These are phyloP conservation scores for Agapornis canus DNA, from an alignment of 2,797 vertebrate genomes.

Conservation along the genomic window DNA sequence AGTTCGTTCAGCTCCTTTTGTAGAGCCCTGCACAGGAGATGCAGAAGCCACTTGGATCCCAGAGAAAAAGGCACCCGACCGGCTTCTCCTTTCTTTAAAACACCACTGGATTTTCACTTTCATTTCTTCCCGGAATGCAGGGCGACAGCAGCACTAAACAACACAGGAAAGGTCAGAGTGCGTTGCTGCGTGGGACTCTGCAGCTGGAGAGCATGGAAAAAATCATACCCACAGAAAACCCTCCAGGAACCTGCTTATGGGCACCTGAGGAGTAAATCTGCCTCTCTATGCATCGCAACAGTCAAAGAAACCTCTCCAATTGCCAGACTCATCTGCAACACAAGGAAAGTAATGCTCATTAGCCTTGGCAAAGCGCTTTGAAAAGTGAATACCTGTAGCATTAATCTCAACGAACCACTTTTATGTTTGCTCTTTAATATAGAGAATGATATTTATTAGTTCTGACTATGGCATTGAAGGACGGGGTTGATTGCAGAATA, in stretches of 20 bases:
- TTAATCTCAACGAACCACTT: not conserved
- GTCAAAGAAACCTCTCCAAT: not conserved
- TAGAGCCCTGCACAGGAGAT: not conserved
- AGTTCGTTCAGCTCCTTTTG: not conserved
- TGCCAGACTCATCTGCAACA: not conserved
- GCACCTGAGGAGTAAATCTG: too few relatives aligned
- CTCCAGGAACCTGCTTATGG: not conserved
- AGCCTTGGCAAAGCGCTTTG: not conserved
- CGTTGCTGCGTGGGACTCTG: fast-evolving
- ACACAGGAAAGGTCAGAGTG: fast-evolving
- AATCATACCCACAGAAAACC: fast-evolving
- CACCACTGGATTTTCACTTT: not conserved
- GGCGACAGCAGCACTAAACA: fast-evolving
- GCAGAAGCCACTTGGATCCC: not conserved
- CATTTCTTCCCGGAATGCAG: fast-evolving
- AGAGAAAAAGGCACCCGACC: fast-evolving
- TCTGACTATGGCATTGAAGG: not conserved
- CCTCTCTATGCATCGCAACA: not conserved
- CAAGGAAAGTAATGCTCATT: not conserved
- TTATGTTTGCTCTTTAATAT: not conserved
- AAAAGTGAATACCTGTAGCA: not conserved
- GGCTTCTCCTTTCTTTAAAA: not conserved
- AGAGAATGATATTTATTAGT: not conserved
- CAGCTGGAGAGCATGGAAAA: fast-evolving
- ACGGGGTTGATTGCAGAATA: too few relatives aligned